phyloP scores from a whole-genome alignment of 2,888 invertebrate species.

The Mallateleia sp. region DNA sequence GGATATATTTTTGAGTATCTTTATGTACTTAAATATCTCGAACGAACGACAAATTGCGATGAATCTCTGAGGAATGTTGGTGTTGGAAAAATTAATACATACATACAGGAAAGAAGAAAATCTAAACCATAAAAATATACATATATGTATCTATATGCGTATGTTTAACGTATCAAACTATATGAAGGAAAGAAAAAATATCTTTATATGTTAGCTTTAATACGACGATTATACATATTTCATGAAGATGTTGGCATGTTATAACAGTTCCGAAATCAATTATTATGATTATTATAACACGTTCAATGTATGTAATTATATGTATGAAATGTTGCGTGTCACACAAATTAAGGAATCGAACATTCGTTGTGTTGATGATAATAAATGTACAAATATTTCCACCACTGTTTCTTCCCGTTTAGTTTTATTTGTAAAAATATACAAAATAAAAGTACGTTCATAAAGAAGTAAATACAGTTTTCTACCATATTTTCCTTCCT shows the following conservation, averaged over 20 bases:
- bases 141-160: no score
- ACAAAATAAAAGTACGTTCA: constrained; percentile 57
- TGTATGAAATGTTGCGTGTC: constrained; percentile 54
- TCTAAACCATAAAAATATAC: no score
- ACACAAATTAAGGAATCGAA: constrained; percentile 11
- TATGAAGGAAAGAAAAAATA: constrained; percentile 22
- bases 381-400: constrained; percentile 38
- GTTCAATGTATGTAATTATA: constrained; percentile 55
- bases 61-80: no score
- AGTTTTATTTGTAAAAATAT: constrained; percentile 34
- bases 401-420: constrained; percentile 32
- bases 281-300: no score
- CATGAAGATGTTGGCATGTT: constrained; percentile 50
- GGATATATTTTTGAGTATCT: no score
- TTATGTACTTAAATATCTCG: no score
- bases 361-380: constrained; percentile 40
- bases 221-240: constrained; percentile 51
- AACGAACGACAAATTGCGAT: no score
- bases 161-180: background rate
- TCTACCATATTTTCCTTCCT: background rate
- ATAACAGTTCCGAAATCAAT: constrained; percentile 46
- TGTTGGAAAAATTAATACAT: no score
- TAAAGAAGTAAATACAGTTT: constrained; percentile 25
- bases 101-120: no score
- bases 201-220: constrained; percentile 63